Base-by-base conservation (phyloP, 2,888 invertebrate species). In the Temnothorax rugatulus region DNA sequence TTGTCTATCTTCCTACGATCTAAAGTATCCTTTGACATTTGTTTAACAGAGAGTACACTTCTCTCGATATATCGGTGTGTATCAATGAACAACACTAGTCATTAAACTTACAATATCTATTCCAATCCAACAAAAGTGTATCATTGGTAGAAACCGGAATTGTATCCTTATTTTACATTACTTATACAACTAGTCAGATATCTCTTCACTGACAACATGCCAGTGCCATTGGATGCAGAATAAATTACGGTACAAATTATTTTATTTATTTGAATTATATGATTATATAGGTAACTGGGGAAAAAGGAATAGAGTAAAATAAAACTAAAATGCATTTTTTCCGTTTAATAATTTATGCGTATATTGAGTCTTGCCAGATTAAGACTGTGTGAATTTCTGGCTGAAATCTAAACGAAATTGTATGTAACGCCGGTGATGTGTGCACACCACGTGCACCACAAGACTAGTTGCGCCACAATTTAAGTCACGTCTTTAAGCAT, bases 391-490 rank as follows among this genome's bases (percentile, higher is more conserved):
- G 18, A 75, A 75, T 50, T 21, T 64, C 38, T 38, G 25, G 25
- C 7, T 21, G 21, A 44, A 77, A 77, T 69, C 41, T 25, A 69
- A 44, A n/a, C 68, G 25, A 44, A 52, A 52, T n/a, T 29, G 4
- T 34, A 18, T 25, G 25, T 8, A 41, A 29, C n/a, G 13, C 74
- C 15, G n/a, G 47, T 8, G 47, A 54, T 44, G 41, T 25, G 74
- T n/a, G 25, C 18, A 18, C 15, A 25, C 41, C 41, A 64, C 3
- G 52, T 54, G 52, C 15, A 74, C 13, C 7, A 41, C n/a, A 18
- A 41, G 25, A 29, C 41, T 54, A 57, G 29, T 77, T 69, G 44
- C 79, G 18, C 47, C 59, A 61, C 73, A 18, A 73, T 73, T 34
- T 61, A 44, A 73, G 38, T 73, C 47, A 21, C 47, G 47, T 73